Evolutionary conservation across 2,888 invertebrate genomes (phyloP).

Genomic region (Steinernema carpocapsae): DNA sequence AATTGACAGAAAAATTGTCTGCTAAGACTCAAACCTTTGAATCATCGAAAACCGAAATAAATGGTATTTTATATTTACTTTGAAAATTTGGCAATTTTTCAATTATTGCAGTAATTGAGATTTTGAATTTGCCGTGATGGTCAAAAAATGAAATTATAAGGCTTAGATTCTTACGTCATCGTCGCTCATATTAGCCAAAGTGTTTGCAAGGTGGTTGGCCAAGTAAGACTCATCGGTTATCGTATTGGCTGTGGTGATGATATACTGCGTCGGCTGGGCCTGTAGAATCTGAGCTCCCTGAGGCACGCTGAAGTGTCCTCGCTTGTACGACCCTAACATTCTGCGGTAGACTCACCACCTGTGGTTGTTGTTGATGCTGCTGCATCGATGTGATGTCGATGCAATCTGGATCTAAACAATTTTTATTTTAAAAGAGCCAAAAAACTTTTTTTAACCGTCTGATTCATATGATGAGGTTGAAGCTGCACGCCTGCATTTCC

Average conservation of each 20-base stretch:
- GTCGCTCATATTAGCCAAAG: constrained; percentile 52
- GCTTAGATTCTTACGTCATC: constrained; percentile 50
- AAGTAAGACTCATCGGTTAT: constrained; percentile 56
- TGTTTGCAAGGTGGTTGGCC: constrained; percentile 55
- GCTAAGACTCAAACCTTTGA: too few relatives aligned
- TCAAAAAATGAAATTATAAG: too few relatives aligned
- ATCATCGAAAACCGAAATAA: too few relatives aligned
- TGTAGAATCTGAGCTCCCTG: constrained; percentile 22
- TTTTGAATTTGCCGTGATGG: too few relatives aligned
- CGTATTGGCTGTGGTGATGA: constrained; percentile 30
- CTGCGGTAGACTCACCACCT: constrained; percentile 20
- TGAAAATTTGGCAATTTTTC: too few relatives aligned
- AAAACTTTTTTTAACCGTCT: neutral
- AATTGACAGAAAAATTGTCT: too few relatives aligned
- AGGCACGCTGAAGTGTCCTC: constrained; percentile 15
- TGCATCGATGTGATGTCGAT: constrained; percentile 16
- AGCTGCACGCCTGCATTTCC: constrained; percentile 11
- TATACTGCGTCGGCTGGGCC: constrained; percentile 24
- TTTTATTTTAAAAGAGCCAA: neutral
- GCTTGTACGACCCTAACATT: constrained; percentile 23
- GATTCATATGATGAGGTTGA: constrained; percentile 31
- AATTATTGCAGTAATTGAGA: too few relatives aligned
- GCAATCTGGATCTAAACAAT: constrained; percentile 23
- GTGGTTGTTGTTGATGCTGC: constrained; percentile 5
- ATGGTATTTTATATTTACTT: too few relatives aligned